Evolutionary conservation across 1,140 invertebrate species (phyloP).

Genomic region (Zaprionus ghesquierei): DNA sequence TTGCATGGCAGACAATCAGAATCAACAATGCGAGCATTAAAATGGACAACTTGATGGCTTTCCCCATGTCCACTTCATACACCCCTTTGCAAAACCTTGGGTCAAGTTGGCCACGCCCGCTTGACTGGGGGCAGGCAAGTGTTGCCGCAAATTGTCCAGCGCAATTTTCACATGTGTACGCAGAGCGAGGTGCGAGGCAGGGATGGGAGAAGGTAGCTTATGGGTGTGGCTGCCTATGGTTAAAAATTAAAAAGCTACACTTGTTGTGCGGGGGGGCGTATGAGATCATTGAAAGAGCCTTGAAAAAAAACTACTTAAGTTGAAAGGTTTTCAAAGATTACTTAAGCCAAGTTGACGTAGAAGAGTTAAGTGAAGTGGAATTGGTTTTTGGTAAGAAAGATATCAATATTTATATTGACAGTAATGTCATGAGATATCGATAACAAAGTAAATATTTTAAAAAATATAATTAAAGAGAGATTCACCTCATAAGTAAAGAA

Average conservation of each 20-base stretch:
- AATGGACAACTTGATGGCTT: neutral
- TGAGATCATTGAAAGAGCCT: neutral
- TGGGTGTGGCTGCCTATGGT: neutral
- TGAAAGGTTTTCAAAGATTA: neutral
- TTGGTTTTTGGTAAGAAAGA: neutral
- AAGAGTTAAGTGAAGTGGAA: neutral
- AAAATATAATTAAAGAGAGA: too few relatives aligned
- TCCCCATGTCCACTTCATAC: neutral
- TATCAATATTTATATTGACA: neutral
- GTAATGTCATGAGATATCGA: too few relatives aligned
- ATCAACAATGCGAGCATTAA: neutral
- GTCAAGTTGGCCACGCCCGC: neutral
- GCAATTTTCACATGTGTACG: conserved; percentile 22
- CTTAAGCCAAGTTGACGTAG: neutral
- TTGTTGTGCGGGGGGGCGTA: too few relatives aligned
- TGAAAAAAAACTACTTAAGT: neutral
- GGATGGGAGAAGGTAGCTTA: too few relatives aligned
- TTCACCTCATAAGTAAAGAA: too few relatives aligned
- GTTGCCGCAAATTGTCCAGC: neutral
- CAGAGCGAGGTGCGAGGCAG: too few relatives aligned
- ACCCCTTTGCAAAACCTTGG: conserved; percentile 4
- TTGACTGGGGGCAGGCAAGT: neutral
- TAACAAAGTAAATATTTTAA: too few relatives aligned
- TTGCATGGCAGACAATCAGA: conserved; percentile 4
- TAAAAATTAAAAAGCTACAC: conserved; percentile 6